Conservation (phyloP, 2,113 vertebrate species). For the Zootoca vivipara region DNA sequence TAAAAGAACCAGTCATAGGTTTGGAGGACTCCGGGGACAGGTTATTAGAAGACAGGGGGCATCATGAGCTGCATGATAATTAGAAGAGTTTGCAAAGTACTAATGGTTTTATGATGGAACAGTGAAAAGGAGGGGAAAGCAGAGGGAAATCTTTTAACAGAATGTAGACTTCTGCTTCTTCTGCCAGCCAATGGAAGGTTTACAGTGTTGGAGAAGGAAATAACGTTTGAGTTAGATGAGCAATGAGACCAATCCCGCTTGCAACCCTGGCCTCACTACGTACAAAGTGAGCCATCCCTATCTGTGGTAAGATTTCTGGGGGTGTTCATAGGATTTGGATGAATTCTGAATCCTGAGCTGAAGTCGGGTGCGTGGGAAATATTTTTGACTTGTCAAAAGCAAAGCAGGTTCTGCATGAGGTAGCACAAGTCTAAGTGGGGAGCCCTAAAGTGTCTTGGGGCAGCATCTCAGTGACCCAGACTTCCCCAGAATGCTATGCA, state of each 20-base stretch:
- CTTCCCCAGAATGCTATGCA: no score
- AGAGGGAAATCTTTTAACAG: neutral
- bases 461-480: no score
- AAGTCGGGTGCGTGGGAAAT: no score
- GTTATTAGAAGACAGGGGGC: conserved; percentile 30
- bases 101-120: conserved; percentile 7
- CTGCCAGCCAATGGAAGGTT: neutral
- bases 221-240: neutral
- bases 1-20: conserved; percentile 36
- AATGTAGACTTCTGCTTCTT: neutral
- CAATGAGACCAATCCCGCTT: neutral
- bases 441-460: no score
- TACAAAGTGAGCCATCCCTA: neutral
- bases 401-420: no score
- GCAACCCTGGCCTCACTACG: neutral
- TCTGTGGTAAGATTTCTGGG: no score
- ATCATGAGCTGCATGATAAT: conserved; percentile 23
- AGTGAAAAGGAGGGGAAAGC: neutral
- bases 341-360: no score
- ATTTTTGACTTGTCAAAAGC: no score
- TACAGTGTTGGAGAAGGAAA: neutral
- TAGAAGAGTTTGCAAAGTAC: conserved; percentile 5
- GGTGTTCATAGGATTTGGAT: no score
- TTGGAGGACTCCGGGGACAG: conserved; percentile 27
- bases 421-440: no score